Percentiles rank a stretch among this genome's conserved stretches.
Conservation (phyloP, 2,888 invertebrate species). For the Leptopilina myrica region DNA sequence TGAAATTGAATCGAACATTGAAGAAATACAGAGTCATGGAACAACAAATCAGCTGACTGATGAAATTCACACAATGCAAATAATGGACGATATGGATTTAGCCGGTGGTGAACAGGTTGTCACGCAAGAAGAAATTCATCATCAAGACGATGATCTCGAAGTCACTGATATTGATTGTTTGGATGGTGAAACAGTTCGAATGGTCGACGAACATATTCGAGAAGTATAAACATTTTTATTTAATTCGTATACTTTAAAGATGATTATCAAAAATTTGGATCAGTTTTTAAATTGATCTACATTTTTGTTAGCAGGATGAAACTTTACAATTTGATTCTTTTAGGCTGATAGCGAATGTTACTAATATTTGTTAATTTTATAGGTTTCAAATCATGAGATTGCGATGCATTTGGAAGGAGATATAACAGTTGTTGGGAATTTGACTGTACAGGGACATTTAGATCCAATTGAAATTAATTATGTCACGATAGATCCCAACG, state of each 20-base stretch:
- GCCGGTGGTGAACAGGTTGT: constrained; percentile 70
- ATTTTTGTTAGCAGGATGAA: no score
- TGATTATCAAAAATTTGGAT: no score
- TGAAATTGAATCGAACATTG: constrained; percentile 54
- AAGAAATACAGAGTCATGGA: constrained; percentile 61
- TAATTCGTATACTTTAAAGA: no score
- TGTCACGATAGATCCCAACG: constrained; percentile 69
- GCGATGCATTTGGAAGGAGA: constrained; percentile 72
- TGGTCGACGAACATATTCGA: constrained; percentile 70
- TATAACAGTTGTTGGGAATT: constrained; percentile 72
- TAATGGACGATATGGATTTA: constrained; percentile 72
- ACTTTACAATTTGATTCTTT: no score
- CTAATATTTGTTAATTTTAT: constrained; percentile 1
- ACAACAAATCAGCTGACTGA: constrained; percentile 46
- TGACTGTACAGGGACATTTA: constrained; percentile 65
- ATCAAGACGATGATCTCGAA: constrained; percentile 68
- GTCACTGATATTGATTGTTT: constrained; percentile 70
- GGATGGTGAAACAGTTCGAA: constrained; percentile 71
- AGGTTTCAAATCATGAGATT: constrained; percentile 73
- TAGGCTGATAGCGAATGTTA: no score
- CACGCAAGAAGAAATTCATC: constrained; percentile 68
- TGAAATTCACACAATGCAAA: constrained; percentile 67
- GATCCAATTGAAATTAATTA: constrained; percentile 73
- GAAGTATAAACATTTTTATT: constrained; percentile 56
- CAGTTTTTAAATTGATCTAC: neutral